Evolutionary conservation across 2,113 vertebrate genomes (phyloP), one percentile per base, ranked within the genome.

Genomic region (Xenopus borealis): DNA sequence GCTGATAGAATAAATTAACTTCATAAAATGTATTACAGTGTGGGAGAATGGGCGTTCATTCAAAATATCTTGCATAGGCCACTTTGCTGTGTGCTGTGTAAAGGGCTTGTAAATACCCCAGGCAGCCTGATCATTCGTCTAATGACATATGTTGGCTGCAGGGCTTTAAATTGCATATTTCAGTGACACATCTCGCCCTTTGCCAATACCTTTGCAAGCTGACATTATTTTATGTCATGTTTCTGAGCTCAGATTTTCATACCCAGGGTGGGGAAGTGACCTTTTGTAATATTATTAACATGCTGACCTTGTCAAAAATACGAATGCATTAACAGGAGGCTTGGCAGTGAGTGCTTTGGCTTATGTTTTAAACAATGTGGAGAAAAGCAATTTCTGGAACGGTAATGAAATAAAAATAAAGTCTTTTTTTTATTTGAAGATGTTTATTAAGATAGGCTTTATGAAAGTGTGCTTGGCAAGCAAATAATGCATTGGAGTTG

Each of bases 301-400:
- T 78, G 64, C 81, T 75, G 72, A 68, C 76, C 83, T 86, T 84
- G 83, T 86, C 83, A 82, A 72, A 69, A 75, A 79, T 66, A 53
- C 83, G 80, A 80, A 71, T 82, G 71, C 78, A 68, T 83, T 80
- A 82, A 79, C 79, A 75, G 77, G 67, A 65, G 74, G 50, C 78
- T 57, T 66, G 82, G 78, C 13, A 13, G 50, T 44, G 65, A 79
- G 67, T 44, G 30, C 12, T 18, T 64, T 23, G 1, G 67, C 27
- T 70, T 70, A 67, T 11, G 69, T 72, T 66, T 78, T 80, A 79
- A 58, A 9, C 62, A 79, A 73, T 65, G 77, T 72, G 80, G 80
- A 78, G 71, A 84, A 89, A 87, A 89, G 83, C 85, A 89, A 83
- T 88, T 88, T 86, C 81, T 71, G 80, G 80, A 87, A 84, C 82